phyloP scores from a whole-genome alignment of 2,113 vertebrate genomes.

The Philantomba maxwellii region DNA sequence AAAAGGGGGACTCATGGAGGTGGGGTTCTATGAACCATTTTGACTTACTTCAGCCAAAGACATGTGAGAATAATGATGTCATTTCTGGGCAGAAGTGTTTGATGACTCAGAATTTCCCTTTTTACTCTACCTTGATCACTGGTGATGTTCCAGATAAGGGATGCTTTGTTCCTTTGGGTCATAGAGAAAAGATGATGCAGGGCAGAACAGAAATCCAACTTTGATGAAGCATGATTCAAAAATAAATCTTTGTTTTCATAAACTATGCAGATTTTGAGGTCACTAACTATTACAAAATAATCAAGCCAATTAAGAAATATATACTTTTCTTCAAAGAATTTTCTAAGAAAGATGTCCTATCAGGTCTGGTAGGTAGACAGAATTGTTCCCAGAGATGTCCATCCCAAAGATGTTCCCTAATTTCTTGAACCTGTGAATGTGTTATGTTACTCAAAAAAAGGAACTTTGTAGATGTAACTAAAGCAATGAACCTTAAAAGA shows the following conservation, averaged over 20 bases:
- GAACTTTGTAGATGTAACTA: not conserved
- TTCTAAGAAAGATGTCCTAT: not conserved
- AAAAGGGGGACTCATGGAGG: fast-evolving
- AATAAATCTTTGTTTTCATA: not conserved
- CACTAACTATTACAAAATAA: not conserved
- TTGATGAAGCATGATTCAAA: not conserved
- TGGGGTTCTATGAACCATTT: not conserved
- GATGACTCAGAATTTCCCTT: not conserved
- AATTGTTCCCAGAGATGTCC: not conserved
- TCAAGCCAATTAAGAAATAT: not conserved
- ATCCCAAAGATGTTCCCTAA: not conserved
- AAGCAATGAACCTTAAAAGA: not conserved
- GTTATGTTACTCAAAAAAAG: not conserved
- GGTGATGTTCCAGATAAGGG: not conserved
- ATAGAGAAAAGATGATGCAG: not conserved
- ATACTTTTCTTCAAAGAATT: not conserved
- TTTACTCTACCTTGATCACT: not conserved
- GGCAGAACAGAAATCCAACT: not conserved
- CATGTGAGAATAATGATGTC: not conserved
- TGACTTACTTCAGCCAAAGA: not conserved
- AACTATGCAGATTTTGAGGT: not conserved
- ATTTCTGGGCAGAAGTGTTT: not conserved
- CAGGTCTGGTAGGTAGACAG: not conserved
- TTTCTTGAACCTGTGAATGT: not conserved
- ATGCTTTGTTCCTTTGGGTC: not conserved